These are phyloP conservation scores for Ophion ventricosus DNA, from an alignment of 2,888 invertebrate species.

Conservation along the genomic window DNA sequence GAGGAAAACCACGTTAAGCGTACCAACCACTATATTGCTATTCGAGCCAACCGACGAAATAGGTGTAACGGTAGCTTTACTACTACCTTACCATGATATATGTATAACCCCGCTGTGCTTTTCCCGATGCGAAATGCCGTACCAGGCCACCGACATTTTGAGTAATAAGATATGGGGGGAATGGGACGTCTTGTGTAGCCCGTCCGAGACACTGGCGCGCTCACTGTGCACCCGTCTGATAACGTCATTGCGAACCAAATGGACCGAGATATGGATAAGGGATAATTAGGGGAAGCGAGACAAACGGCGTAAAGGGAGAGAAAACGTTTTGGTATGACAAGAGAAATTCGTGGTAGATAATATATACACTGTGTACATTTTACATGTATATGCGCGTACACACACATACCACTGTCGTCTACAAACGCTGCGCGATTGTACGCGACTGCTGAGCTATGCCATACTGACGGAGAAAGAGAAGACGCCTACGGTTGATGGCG, in stretches of 20 bases:
- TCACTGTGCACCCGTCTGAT: constrained; percentile 76
- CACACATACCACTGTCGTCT: constrained; percentile 6
- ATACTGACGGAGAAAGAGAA: constrained; percentile 63
- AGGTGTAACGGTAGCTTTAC: constrained; percentile 28
- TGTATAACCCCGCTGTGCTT: background rate
- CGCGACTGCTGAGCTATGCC: constrained; percentile 60
- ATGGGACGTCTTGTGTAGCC: constrained; percentile 70
- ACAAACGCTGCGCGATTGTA: constrained; percentile 16
- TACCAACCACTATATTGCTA: constrained; percentile 22
- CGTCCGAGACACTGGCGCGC: constrained; percentile 69
- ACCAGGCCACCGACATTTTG: constrained; percentile 70
- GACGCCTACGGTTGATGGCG: constrained; percentile 74
- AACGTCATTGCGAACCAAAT: constrained; percentile 82
- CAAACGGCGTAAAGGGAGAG: constrained; percentile 70
- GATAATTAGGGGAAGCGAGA: constrained; percentile 82
- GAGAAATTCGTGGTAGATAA: constrained; percentile 45
- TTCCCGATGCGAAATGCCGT: background rate
- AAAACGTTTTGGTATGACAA: constrained; percentile 46
- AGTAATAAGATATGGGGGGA: constrained; percentile 81
- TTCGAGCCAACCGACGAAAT: constrained; percentile 28
- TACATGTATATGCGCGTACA: background rate
- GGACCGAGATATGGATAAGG: constrained; percentile 83
- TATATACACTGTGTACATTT: background rate
- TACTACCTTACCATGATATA: constrained; percentile 16
- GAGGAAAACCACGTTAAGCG: constrained; percentile 46